Evolutionary conservation across 1,140 invertebrate species (phyloP).

Genomic region (Frieseomelitta varia): DNA sequence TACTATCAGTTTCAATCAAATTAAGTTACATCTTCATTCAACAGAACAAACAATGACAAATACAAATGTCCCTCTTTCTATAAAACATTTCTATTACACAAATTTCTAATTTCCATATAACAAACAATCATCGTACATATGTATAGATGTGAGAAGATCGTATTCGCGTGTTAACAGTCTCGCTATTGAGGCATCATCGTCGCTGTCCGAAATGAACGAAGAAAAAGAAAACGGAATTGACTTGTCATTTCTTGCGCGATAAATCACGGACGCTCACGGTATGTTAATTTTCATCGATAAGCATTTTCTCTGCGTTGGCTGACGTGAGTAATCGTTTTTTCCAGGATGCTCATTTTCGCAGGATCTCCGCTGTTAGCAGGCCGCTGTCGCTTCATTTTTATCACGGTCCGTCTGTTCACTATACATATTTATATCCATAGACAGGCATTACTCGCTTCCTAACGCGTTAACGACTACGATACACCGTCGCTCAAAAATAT

Average conservation of each 20-base stretch:
- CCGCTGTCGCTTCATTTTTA: slow-evolving; percentile 43
- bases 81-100: neutral
- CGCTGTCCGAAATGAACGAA: neutral
- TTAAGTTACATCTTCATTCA: neutral
- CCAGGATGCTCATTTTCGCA: slow-evolving; percentile 35
- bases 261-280: slow-evolving; percentile 6
- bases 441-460: slow-evolving; percentile 52
- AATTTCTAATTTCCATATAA: neutral
- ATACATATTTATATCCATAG: slow-evolving; percentile 63
- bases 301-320: slow-evolving; percentile 15
- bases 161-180: neutral
- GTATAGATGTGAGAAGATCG: neutral
- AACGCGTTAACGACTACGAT: slow-evolving; percentile 60
- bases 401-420: slow-evolving; percentile 47
- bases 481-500: neutral
- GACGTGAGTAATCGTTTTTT: slow-evolving; percentile 44
- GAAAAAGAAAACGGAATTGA: slow-evolving; percentile 17
- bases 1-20: neutral
- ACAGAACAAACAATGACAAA: neutral
- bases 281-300: slow-evolving; percentile 38
- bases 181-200: neutral
- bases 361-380: slow-evolving; percentile 4
- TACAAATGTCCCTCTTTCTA: neutral
- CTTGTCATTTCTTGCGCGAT: slow-evolving; percentile 10
- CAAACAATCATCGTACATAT: neutral